Evolutionary conservation across 2,888 invertebrate genomes (phyloP).

Genomic region (Lamproptera curius): DNA sequence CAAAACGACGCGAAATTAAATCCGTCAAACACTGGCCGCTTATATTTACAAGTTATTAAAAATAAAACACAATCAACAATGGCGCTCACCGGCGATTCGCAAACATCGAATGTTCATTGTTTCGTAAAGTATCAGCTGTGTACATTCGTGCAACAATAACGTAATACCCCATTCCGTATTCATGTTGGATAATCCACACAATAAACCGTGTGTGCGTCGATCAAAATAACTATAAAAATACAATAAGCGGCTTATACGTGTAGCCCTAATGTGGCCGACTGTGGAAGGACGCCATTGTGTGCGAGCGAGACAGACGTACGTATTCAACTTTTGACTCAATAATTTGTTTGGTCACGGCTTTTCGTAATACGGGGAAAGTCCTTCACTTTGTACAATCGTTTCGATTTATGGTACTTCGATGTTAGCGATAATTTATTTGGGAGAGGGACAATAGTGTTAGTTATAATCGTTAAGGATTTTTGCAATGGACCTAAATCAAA

Average conservation of each 20-base stretch:
- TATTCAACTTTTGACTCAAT: slow-evolving; percentile 46
- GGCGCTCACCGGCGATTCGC: slow-evolving; percentile 55
- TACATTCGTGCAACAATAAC: slow-evolving; percentile 58
- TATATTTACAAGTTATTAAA: slow-evolving; percentile 59
- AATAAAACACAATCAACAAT: slow-evolving; percentile 40
- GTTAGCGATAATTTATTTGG: slow-evolving; percentile 11
- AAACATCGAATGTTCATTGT: slow-evolving; percentile 52
- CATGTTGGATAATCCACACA: slow-evolving; percentile 61
- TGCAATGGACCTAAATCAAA: too few species aligned
- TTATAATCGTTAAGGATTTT: too few species aligned
- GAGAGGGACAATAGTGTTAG: background rate
- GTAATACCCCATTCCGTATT: slow-evolving; percentile 64
- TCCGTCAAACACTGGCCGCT: slow-evolving; percentile 26
- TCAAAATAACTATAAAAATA: slow-evolving; percentile 78
- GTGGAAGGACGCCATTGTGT: slow-evolving; percentile 30
- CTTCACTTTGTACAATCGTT: slow-evolving; percentile 18
- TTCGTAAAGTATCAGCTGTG: slow-evolving; percentile 64
- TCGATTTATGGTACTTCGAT: slow-evolving; percentile 15
- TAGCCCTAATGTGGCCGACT: slow-evolving; percentile 48
- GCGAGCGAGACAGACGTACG: slow-evolving; percentile 23
- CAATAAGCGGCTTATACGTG: slow-evolving; percentile 74
- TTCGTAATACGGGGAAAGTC: slow-evolving; percentile 26
- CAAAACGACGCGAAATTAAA: slow-evolving; percentile 25
- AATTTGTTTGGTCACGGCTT: slow-evolving; percentile 49
- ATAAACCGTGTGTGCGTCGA: slow-evolving; percentile 60